Evolutionary conservation across 1,140 invertebrate genomes (phyloP).

Genomic region (Drosophila quadrilineata): DNA sequence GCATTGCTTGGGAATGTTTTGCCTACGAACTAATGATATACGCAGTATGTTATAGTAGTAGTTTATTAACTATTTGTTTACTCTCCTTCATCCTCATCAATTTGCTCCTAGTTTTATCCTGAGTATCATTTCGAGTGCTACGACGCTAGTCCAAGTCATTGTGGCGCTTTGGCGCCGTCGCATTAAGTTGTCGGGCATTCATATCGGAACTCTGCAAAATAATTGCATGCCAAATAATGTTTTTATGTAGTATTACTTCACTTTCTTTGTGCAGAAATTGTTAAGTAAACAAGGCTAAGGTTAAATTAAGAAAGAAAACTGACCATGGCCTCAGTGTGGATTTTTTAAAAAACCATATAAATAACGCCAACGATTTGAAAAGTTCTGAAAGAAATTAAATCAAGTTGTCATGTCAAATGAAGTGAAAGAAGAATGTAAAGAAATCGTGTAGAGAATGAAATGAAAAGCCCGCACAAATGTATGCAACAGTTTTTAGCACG

Average conservation of each 20-base stretch:
- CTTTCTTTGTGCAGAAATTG: too few relatives aligned
- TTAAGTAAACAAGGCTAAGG: too few relatives aligned
- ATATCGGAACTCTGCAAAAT: slow-evolving; percentile 78
- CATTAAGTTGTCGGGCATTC: slow-evolving; percentile 77
- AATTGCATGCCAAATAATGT: neutral
- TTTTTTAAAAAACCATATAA: slow-evolving; percentile 72
- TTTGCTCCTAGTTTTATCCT: too few relatives aligned
- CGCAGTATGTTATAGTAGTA: neutral
- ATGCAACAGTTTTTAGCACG: too few relatives aligned
- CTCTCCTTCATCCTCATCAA: slow-evolving; percentile 34
- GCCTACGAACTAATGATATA: slow-evolving; percentile 66
- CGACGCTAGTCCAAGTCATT: slow-evolving; percentile 50
- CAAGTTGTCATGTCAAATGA: too few relatives aligned
- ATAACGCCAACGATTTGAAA: slow-evolving; percentile 81
- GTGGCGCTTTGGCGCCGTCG: slow-evolving; percentile 64
- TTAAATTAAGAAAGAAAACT: too few relatives aligned
- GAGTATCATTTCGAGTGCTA: slow-evolving; percentile 37
- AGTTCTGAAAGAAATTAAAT: slow-evolving; percentile 73
- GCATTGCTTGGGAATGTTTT: slow-evolving; percentile 60
- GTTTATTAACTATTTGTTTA: slow-evolving; percentile 52
- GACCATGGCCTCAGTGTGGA: slow-evolving; percentile 28
- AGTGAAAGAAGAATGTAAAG: slow-evolving; percentile 1
- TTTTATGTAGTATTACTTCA: too few relatives aligned
- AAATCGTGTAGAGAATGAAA: slow-evolving; percentile 14
- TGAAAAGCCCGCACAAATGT: neutral